Base-by-base conservation (phyloP, 1,140 invertebrate species). In the Hypsibius dujardini region DNA sequence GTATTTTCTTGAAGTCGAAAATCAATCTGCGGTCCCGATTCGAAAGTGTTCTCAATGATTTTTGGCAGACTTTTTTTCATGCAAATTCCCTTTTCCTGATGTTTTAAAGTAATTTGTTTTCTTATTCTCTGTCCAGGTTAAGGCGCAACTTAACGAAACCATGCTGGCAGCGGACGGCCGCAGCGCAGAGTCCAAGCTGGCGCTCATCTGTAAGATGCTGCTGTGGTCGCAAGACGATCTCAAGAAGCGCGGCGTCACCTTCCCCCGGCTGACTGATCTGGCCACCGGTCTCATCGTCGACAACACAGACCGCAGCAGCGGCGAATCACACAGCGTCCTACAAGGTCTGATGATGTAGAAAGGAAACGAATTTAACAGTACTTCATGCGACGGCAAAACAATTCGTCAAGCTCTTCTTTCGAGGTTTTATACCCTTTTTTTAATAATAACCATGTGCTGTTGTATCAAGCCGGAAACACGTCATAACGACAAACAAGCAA, bases 71-170 rank as follows among this genome's bases (percentile, higher is more conserved):
- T n/a, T 50, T 46, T 72, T 47, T 12, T 1, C 28, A 46, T 70
- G 14, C 1, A n/a, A 28, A 72, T 72, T n/a, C 40, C 46, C n/a
- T 7, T 28, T 72, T 47, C 47, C 70, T 70, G 59, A 50, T 60
- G 59, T 70, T 72, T 73, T 74, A 56, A 73, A 72, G 74, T 75
- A 71, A 75, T 50, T 67, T 46, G 70, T 47, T 46, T 82, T 81
- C 28, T 28, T 28, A 28, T 28, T 28, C 28, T 28, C 28, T 28
- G 28, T 28, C 46, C 76, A 93, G 89, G 90, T 98, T 77, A 93
- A 94, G 14, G 94, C 91, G 82, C 92, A 97, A 83, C 81, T 98
- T 2, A 98, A 98, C 82, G 90, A 92, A 72, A 92, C 93, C 1
- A 95, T 97, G 75, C 81, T 97, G 46, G 89, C 90, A 77, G 89